phyloP scores from a whole-genome alignment of 2,797 vertebrate species.

The Poeciliopsis presidionis region DNA sequence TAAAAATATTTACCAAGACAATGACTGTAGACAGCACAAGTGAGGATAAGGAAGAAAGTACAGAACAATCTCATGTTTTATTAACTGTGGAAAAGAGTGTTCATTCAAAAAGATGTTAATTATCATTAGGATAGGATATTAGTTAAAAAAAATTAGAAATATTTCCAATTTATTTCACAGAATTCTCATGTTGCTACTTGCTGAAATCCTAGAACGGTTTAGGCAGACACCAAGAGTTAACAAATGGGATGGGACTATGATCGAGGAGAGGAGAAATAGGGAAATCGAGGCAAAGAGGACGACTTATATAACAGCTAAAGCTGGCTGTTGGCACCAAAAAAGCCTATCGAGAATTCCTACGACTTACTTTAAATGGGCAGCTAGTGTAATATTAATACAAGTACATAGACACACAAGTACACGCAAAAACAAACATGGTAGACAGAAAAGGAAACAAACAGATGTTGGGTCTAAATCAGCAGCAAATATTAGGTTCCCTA shows the following conservation, averaged over 20 bases:
- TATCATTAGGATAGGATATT: background rate
- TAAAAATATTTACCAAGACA: slow-evolving; percentile 10
- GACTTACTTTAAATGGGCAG: slow-evolving; percentile 5
- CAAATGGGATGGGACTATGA: slow-evolving; percentile 57
- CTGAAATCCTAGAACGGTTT: slow-evolving; percentile 47
- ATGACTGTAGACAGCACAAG: background rate
- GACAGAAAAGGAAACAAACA: slow-evolving; percentile 62
- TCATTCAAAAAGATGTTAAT: background rate
- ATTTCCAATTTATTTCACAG: slow-evolving; percentile 9
- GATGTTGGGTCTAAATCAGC: slow-evolving; percentile 60
- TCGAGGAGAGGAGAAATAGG: slow-evolving; percentile 20
- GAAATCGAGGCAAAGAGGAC: slow-evolving; percentile 29
- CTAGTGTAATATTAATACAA: slow-evolving; percentile 19
- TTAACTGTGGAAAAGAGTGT: slow-evolving; percentile 4
- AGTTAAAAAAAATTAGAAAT: slow-evolving; percentile 11
- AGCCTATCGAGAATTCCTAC: slow-evolving; percentile 8
- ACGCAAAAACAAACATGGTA: slow-evolving; percentile 54
- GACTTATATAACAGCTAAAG: slow-evolving; percentile 40
- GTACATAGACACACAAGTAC: slow-evolving; percentile 30
- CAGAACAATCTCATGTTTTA: slow-evolving; percentile 3
- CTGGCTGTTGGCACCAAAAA: slow-evolving; percentile 22
- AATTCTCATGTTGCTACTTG: slow-evolving; percentile 26
- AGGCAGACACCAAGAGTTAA: slow-evolving; percentile 41
- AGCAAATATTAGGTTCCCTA: slow-evolving; percentile 44
- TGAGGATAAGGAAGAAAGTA: slow-evolving; percentile 1